phyloP scores from a whole-genome alignment of 1,140 invertebrate species.

The Drosophila sechellia region DNA sequence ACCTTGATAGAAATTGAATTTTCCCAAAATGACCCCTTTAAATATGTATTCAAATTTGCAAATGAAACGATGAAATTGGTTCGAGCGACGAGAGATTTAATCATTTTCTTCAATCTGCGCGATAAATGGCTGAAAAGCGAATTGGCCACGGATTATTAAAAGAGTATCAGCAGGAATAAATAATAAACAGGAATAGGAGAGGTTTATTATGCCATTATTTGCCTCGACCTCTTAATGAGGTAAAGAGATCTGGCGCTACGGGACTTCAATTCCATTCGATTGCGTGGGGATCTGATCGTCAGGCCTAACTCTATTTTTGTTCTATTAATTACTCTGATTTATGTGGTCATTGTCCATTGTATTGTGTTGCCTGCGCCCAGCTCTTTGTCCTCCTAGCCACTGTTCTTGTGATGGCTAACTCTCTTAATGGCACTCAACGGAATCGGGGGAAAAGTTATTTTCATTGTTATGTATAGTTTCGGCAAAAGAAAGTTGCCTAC shows the following conservation, averaged over 20 bases:
- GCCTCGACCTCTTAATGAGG: slow-evolving; percentile 30
- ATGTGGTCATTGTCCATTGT: slow-evolving; percentile 83
- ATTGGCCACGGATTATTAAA: slow-evolving; percentile 51
- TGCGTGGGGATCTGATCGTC: slow-evolving; percentile 46
- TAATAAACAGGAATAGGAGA: slow-evolving; percentile 5
- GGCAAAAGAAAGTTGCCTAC: slow-evolving; percentile 51
- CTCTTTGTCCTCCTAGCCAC: not conserved
- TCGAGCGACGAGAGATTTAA: slow-evolving; percentile 77
- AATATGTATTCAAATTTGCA: slow-evolving; percentile 83
- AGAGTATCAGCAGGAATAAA: slow-evolving; percentile 34
- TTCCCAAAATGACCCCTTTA: slow-evolving; percentile 47
- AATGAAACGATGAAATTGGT: slow-evolving; percentile 72
- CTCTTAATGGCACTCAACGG: slow-evolving; percentile 40
- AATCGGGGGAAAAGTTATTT: slow-evolving; percentile 32
- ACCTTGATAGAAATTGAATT: slow-evolving; percentile 70
- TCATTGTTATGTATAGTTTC: slow-evolving; percentile 39
- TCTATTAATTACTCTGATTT: slow-evolving; percentile 84
- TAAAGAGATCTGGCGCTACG: slow-evolving; percentile 44
- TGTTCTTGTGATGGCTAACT: slow-evolving; percentile 60
- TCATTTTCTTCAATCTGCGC: slow-evolving; percentile 83
- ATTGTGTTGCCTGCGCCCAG: slow-evolving; percentile 22
- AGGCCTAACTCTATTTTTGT: slow-evolving; percentile 70
- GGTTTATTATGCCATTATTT: too few relatives aligned
- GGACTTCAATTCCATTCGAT: slow-evolving; percentile 4
- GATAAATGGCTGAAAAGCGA: slow-evolving; percentile 75